A percentile compares a stretch with the other conserved stretches of the same genome.
Evolutionary conservation across 1,140 invertebrate genomes (phyloP).

Genomic region (Scaptomyza montana): DNA sequence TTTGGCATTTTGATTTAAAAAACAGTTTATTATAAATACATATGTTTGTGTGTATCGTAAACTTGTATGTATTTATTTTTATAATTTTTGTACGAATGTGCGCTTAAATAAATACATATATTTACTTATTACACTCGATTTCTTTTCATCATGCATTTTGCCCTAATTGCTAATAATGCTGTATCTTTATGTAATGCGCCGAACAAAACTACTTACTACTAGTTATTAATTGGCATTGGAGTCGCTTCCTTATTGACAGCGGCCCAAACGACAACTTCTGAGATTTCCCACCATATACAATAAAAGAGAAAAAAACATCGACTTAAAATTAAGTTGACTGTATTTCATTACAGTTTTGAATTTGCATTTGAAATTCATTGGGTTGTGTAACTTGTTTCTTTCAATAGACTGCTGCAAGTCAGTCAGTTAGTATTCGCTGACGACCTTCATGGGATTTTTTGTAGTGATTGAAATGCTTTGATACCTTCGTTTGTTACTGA

Average conservation of each 20-base stretch:
- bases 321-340: slow-evolving; percentile 10
- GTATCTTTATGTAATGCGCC: slow-evolving; percentile 8
- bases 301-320: not conserved
- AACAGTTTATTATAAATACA: slow-evolving; percentile 49
- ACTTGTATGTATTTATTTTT: slow-evolving; percentile 15
- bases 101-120: not conserved
- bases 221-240: not conserved
- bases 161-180: slow-evolving; percentile 19
- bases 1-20: slow-evolving; percentile 73
- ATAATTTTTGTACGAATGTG: not conserved
- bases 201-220: not conserved
- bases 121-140: slow-evolving; percentile 24
- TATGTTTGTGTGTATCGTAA: not conserved
- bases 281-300: not conserved
- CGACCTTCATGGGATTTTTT: slow-evolving; percentile 66
- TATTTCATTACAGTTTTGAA: slow-evolving; percentile 57
- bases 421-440: not conserved
- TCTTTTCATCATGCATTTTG: not conserved
- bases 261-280: slow-evolving; percentile 18
- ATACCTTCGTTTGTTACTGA: slow-evolving; percentile 20
- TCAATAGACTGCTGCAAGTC: slow-evolving; percentile 27
- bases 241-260: slow-evolving; percentile 32
- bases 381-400: slow-evolving; percentile 56
- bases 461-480: slow-evolving; percentile 10
- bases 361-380: slow-evolving; percentile 65